Evolutionary conservation across 2,888 invertebrate species (phyloP), one percentile per base, ranked within the genome.

Genomic region (Ennomos fuscantarius): DNA sequence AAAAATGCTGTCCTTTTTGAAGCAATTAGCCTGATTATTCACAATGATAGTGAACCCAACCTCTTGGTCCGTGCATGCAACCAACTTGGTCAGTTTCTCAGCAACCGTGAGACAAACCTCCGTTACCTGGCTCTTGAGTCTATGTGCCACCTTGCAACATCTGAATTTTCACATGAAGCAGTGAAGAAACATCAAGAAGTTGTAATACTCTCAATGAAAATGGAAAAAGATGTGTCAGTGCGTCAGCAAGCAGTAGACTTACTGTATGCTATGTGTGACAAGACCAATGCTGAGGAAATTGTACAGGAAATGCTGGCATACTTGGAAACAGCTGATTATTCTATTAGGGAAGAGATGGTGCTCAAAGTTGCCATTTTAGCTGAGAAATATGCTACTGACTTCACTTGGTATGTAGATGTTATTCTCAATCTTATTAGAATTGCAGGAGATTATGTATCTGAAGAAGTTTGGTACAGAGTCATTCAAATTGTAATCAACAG

Each of bases 111-210:
- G 92, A 99, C 99, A 1, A 99, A 99, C 92, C 93, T 99, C 70
- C 95, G 99, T 72, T 99, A 99, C 85, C 93, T 99, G 79, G 99
- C 99, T 31, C 94, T 99, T 60, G 99, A 99, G 86, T 99, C 99
- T 33, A 99, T 99, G 99, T 99, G 99, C 87, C 97, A 99, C 85
- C 93, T 99, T 79, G 99, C 99, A 45, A 99, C 99, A 12, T 99
- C 99, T 0, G 99, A 99, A 89, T 99, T 99, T 88, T 99, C 99
- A 33, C 99, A 99, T 87, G 99, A 99, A 84, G 99, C 99, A 65
- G 99, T 99, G 10, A 99, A 99, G 86, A 99, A 99, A 81, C 99
- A 99, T 82, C 99, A 99, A 87, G 99, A 99, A 92, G 99, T 99
- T 44, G 99, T 99, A 44, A 99, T 99, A 74, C 94, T 98, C 50